Evolutionary conservation across 1,140 invertebrate genomes (phyloP).

Genomic region (Dinothrombium tinctorium): DNA sequence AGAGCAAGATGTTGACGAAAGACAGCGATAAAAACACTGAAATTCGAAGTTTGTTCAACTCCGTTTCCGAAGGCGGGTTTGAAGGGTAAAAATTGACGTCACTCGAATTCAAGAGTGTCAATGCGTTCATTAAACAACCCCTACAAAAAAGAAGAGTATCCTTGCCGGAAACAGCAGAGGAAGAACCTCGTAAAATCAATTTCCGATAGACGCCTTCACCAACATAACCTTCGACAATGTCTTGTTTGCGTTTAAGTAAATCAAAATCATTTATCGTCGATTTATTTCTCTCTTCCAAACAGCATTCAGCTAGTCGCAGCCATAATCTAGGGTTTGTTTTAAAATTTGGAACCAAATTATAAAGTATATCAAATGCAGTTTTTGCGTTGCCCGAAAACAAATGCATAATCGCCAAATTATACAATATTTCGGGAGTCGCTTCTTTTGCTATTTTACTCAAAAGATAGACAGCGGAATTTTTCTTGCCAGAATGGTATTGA

Average conservation of each 20-base stretch:
- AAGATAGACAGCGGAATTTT: conserved; percentile 6
- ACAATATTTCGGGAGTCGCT: conserved; percentile 25
- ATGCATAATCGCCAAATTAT: conserved; percentile 67
- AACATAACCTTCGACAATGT: conserved; percentile 34
- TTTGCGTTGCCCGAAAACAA: conserved; percentile 62
- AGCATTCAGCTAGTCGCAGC: conserved; percentile 72
- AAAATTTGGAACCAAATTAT: conserved; percentile 58
- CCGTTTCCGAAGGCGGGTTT: neutral
- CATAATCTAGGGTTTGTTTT: conserved; percentile 69
- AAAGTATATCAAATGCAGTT: conserved; percentile 78
- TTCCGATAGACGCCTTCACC: conserved; percentile 36
- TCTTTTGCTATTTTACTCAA: conserved; percentile 1
- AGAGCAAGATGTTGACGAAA: conserved; percentile 58
- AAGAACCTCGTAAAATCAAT: conserved; percentile 21
- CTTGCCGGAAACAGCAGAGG: neutral
- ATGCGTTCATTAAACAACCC: conserved; percentile 60
- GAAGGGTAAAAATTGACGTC: conserved; percentile 4
- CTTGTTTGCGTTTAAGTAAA: conserved; percentile 32
- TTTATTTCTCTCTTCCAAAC: conserved; percentile 19
- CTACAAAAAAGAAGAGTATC: conserved; percentile 50
- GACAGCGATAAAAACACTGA: conserved; percentile 20
- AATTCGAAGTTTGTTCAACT: conserved; percentile 4
- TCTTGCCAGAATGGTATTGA: conserved; percentile 3
- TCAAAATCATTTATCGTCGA: conserved; percentile 30
- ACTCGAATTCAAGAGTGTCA: conserved; percentile 29